These are phyloP conservation scores for Pseudocheirus occidentalis DNA, from an alignment of 2,797 vertebrate genomes.

Conservation along the genomic window DNA sequence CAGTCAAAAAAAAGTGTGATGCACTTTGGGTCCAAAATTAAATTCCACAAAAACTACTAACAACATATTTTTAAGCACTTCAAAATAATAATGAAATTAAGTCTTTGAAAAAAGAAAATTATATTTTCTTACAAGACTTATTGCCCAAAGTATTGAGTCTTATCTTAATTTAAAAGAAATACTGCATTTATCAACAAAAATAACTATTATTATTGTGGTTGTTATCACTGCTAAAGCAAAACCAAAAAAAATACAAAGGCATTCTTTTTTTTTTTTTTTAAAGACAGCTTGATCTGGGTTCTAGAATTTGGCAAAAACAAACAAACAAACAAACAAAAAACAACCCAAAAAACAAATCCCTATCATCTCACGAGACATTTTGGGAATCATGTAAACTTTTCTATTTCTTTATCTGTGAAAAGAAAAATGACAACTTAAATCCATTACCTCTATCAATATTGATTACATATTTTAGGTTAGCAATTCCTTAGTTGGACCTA, in stretches of 20 bases:
- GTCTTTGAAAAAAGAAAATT: neutral
- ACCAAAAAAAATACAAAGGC: neutral
- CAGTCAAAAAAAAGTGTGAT: neutral
- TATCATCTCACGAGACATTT: constrained; percentile 20
- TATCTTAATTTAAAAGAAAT: constrained; percentile 13
- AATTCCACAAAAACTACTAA: neutral
- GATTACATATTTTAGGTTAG: neutral
- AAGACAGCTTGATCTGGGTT: constrained; percentile 6
- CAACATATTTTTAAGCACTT: constrained; percentile 40
- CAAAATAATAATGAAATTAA: neutral
- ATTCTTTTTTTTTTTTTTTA: neutral
- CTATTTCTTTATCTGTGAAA: neutral
- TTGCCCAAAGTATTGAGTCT: constrained; percentile 9
- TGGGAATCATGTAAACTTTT: neutral
- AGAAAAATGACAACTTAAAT: neutral
- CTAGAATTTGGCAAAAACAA: constrained; percentile 17
- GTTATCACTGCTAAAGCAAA: neutral
- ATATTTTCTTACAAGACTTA: neutral
- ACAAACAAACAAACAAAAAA: too few species aligned
- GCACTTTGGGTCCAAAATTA: constrained; percentile 8
- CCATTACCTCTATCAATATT: neutral
- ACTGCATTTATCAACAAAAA: constrained; percentile 14
- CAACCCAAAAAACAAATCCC: neutral
- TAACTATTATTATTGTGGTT: constrained; percentile 24
- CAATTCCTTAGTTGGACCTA: neutral